Conservation (phyloP, 2,797 vertebrate genomes). For the Girardinus metallicus region DNA sequence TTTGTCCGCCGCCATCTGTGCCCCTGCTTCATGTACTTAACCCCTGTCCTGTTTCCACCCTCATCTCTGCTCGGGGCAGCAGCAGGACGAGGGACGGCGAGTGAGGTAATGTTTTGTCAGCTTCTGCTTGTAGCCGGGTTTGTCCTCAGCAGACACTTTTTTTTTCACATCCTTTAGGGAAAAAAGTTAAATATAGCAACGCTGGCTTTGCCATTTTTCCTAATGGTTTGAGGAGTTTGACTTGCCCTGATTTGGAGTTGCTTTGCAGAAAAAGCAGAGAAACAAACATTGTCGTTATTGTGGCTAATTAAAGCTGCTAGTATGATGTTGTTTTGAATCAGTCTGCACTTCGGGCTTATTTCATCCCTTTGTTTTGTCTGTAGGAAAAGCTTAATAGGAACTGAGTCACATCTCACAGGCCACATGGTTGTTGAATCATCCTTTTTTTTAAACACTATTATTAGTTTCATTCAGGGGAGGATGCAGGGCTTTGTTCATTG, state of each 20-base stretch:
- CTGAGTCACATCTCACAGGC: conserved; percentile 37
- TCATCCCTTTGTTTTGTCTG: conserved; percentile 38
- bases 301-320: conserved; percentile 21
- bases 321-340: conserved; percentile 3
- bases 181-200: conserved; percentile 72
- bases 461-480: conserved; percentile 62
- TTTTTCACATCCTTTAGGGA: conserved; percentile 61
- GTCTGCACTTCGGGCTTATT: conserved; percentile 13
- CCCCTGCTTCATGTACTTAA: conserved; percentile 64
- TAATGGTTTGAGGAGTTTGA: conserved; percentile 64
- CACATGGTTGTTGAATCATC: conserved; percentile 52
- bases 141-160: conserved; percentile 64
- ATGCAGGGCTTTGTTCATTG: conserved; percentile 54
- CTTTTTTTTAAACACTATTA: conserved; percentile 49
- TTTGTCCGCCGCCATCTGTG: conserved; percentile 75
- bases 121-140: conserved; percentile 48
- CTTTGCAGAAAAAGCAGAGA: conserved; percentile 35
- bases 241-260: conserved; percentile 49
- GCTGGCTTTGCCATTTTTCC: conserved; percentile 64
- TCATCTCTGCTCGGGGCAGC: conserved; percentile 52
- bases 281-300: background rate
- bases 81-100: conserved; percentile 52
- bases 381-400: conserved; percentile 23
- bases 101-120: conserved; percentile 71
- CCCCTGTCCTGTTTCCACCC: conserved; percentile 60